Percentiles rank a stretch among this genome's conserved stretches.
phyloP scores from a whole-genome alignment of 1,140 invertebrate genomes.

The Drosophila nasuta region DNA sequence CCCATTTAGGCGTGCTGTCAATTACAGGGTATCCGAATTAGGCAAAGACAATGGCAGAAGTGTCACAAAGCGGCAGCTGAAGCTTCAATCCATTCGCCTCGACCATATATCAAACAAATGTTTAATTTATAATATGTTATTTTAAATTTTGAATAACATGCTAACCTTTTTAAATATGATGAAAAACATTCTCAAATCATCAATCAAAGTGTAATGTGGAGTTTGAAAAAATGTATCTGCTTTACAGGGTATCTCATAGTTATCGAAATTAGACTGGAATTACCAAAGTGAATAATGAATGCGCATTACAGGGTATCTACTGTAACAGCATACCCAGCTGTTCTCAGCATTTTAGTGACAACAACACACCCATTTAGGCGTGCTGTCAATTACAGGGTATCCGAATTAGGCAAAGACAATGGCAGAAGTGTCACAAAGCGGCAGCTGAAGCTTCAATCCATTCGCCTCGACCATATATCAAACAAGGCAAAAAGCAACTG shows the following conservation, averaged over 20 bases:
- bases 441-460: conserved; percentile 16
- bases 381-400: conserved; percentile 3
- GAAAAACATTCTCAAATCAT: too few relatives aligned
- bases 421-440: conserved; percentile 30
- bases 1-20: background rate
- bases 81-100: conserved; percentile 22
- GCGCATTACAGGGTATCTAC: background rate
- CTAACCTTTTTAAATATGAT: too few relatives aligned
- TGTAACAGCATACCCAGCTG: too few relatives aligned
- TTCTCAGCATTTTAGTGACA: background rate
- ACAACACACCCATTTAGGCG: background rate
- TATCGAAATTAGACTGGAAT: too few relatives aligned
- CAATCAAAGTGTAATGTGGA: too few relatives aligned
- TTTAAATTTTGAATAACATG: background rate
- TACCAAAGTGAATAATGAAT: background rate
- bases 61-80: conserved; percentile 23
- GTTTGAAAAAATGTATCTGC: too few relatives aligned
- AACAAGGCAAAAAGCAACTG: conserved; percentile 63
- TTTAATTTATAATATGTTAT: too few relatives aligned
- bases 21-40: conserved; percentile 28
- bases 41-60: conserved; percentile 28
- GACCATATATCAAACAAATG: conserved; percentile 57
- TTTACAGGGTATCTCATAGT: background rate
- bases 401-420: conserved; percentile 33
- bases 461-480: conserved; percentile 51